Base-by-base conservation (phyloP, 1,140 invertebrate genomes). In the Penaeus vannamei region DNA sequence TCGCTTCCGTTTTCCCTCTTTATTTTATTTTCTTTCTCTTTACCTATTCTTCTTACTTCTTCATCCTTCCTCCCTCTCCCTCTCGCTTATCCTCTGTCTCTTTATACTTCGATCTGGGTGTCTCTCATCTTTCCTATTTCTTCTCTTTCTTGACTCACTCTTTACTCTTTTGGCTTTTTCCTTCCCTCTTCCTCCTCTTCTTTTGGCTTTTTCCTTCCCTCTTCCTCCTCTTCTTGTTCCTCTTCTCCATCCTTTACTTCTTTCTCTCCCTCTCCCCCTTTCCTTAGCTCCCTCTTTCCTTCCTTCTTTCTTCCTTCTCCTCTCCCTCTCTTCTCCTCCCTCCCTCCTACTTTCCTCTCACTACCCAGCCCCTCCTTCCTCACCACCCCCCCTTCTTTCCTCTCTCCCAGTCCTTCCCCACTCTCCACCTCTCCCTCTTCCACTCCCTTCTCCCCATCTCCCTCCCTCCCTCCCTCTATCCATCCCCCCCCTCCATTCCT, bases 71-170 rank as follows among this genome's bases (percentile, higher is more conserved):
- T 81, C 79, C 42, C 79, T 81, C 79, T 81, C 79, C 53, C 79
- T 81, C 79, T 81, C 32, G 36, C 10, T 81, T 32, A 53, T 46
- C 42, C 32, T 81, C 79, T 81, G 29, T 80, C 77, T 80, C 77
- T 80, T 42, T 80, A 29, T 80, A 29, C 46, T 42, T 80, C 77
- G 32, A 29, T 80, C 77, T 17, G 4, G 12, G 29, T 42, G 29
- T 23, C 36, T 46, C 59, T 46, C n/a, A 19, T 46, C 22, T 5
- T 46, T 23, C 2, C 14, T 14, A n/a, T 2, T 46, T 46, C 59
- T 22, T 46, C 29, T 81, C 46, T 46, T 46, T 46, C 29, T 80
- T 2, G n/a, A 32, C 42, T 46, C 23, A 8, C 42, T 46, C 59
- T n/a, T 81, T 46, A 10, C 29, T 81, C 46, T 42, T 32, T 29